Evolutionary conservation across 2,888 invertebrate species (phyloP).

Genomic region (Xestia rhomboidea): DNA sequence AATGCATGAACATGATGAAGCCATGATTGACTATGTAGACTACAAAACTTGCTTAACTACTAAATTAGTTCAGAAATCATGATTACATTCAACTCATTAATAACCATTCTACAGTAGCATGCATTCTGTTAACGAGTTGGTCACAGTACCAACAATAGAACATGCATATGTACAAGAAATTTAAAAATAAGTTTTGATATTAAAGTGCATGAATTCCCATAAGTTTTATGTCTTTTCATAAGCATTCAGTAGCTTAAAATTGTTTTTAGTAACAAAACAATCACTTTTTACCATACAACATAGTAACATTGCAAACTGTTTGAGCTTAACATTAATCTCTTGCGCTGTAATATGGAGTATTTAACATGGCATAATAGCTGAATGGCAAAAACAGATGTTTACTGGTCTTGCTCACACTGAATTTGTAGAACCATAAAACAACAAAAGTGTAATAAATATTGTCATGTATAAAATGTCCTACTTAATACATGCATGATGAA

Average conservation of each 20-base stretch:
- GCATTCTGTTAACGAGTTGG: constrained; percentile 24
- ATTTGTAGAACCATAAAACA: neutral
- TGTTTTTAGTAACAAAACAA: neutral
- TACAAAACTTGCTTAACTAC: constrained; percentile 22
- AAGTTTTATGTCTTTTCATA: constrained; percentile 10
- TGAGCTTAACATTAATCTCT: neutral
- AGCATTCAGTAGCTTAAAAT: neutral
- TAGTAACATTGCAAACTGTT: neutral
- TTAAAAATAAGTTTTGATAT: neutral
- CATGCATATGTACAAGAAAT: neutral
- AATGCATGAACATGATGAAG: constrained; percentile 22
- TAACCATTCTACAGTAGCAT: constrained; percentile 16
- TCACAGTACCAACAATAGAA: constrained; percentile 10
- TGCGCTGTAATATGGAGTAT: neutral
- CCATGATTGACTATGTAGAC: constrained; percentile 27
- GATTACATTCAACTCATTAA: constrained; percentile 31
- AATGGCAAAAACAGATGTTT: neutral
- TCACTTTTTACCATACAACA: neutral
- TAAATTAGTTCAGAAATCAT: constrained; percentile 37
- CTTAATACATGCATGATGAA: constrained; percentile 17
- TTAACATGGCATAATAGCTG: neutral
- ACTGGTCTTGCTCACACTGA: neutral
- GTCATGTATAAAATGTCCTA: neutral
- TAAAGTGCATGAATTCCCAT: too few relatives aligned
- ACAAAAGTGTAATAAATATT: neutral